These are phyloP conservation scores for Reticulitermes lucifugus DNA, from an alignment of 2,888 invertebrate genomes.

Conservation along the genomic window DNA sequence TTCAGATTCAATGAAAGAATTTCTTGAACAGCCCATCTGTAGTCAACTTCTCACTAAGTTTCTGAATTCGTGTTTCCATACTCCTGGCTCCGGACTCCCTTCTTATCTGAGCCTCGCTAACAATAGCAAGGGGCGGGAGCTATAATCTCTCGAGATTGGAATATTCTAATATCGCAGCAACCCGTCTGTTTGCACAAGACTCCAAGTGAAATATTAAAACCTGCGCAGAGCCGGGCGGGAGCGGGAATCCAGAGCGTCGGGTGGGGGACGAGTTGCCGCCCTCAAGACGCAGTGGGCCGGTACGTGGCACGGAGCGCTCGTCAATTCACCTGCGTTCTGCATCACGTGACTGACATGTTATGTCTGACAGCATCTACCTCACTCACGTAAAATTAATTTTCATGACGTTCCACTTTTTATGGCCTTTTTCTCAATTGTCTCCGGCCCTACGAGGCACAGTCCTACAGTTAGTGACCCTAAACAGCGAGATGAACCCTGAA, in stretches of 20 bases:
- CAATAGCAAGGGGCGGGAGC: conserved; percentile 48
- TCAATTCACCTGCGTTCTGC: neutral
- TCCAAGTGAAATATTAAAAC: conserved; percentile 58
- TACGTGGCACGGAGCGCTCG: neutral
- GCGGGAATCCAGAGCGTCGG: conserved; percentile 20
- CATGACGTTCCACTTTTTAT: no score
- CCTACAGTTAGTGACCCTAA: no score
- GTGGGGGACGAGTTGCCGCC: conserved; percentile 6
- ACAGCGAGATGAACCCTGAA: no score
- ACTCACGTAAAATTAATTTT: no score
- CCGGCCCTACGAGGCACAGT: no score
- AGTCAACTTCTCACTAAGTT: no score
- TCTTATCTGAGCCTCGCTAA: conserved; percentile 48
- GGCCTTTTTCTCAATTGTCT: no score
- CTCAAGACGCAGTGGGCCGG: neutral
- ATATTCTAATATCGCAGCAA: conserved; percentile 58
- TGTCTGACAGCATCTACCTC: neutral
- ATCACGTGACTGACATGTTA: neutral
- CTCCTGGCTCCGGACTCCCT: neutral
- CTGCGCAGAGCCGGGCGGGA: conserved; percentile 35
- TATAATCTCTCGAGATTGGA: conserved; percentile 57
- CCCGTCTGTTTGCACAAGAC: conserved; percentile 57
- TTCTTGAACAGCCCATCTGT: no score
- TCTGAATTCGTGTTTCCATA: no score
- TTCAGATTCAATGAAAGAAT: no score